Conservation (phyloP, 2,113 vertebrate species). For the Stegostoma tigrinum region DNA sequence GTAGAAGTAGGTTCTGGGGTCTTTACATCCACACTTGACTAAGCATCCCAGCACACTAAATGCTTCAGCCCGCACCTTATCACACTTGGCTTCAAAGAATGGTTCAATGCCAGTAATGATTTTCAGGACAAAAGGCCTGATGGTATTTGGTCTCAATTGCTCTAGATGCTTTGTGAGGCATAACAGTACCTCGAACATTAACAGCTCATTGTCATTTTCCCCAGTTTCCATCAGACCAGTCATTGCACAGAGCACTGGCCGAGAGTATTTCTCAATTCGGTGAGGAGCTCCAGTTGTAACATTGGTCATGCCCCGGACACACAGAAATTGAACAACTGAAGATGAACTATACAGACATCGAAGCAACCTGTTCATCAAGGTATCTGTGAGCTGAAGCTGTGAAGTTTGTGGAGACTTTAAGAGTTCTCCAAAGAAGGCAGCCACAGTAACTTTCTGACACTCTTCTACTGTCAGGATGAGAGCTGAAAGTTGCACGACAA, state of each 20-base stretch:
- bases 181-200: slow-evolving; percentile 8
- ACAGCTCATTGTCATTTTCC: not conserved
- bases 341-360: not conserved
- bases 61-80: not conserved
- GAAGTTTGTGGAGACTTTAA: not conserved
- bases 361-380: not conserved
- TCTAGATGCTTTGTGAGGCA: not conserved
- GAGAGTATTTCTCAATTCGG: not conserved
- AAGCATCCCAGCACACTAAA: not conserved
- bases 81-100: not conserved
- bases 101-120: not conserved
- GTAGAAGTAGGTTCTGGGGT: not conserved
- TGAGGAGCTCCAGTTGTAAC: not conserved
- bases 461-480: not conserved
- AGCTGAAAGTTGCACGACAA: not conserved
- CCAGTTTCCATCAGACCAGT: not conserved
- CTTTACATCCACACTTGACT: not conserved
- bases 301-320: not conserved
- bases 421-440: slow-evolving; percentile 13
- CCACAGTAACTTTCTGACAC: slow-evolving; percentile 13
- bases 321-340: not conserved
- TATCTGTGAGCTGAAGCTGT: not conserved
- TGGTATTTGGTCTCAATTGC: not conserved
- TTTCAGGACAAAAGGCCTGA: not conserved
- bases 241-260: slow-evolving; percentile 8